These are phyloP conservation scores for Apodemus sylvaticus DNA, from an alignment of 2,113 vertebrate genomes.

Conservation along the genomic window DNA sequence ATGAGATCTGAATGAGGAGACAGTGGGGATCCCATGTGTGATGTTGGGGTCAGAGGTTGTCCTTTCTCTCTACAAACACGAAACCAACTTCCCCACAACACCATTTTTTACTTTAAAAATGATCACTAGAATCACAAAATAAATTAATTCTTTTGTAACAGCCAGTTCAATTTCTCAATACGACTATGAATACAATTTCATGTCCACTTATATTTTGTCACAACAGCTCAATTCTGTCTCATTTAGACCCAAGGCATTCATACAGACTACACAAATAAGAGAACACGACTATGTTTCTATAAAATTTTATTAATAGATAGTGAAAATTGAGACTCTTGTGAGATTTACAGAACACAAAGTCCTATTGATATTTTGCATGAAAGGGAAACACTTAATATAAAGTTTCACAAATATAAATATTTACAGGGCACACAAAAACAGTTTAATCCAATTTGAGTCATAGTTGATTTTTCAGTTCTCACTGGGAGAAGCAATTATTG, in stretches of 20 bases:
- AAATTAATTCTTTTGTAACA: background rate
- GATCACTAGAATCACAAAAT: background rate
- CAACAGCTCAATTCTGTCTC: background rate
- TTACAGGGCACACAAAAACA: background rate
- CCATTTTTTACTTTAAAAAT: background rate
- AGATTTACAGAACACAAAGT: background rate
- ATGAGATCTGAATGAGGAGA: background rate
- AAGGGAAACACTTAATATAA: background rate
- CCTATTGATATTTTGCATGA: background rate
- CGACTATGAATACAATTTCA: no score
- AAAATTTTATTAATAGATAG: no score
- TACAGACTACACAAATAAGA: no score
- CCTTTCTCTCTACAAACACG: background rate
- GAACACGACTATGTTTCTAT: no score
- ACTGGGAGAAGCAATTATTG: background rate
- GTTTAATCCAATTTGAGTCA: background rate
- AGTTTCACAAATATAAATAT: no score
- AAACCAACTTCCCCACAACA: background rate
- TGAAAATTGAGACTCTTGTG: background rate
- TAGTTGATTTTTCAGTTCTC: background rate
- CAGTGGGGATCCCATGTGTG: no score
- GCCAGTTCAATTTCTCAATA: no score
- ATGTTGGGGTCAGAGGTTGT: background rate
- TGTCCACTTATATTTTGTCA: background rate
- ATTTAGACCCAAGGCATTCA: no score